Evolutionary conservation across 1,140 invertebrate species (phyloP).

Genomic region (Papilio dardanus): DNA sequence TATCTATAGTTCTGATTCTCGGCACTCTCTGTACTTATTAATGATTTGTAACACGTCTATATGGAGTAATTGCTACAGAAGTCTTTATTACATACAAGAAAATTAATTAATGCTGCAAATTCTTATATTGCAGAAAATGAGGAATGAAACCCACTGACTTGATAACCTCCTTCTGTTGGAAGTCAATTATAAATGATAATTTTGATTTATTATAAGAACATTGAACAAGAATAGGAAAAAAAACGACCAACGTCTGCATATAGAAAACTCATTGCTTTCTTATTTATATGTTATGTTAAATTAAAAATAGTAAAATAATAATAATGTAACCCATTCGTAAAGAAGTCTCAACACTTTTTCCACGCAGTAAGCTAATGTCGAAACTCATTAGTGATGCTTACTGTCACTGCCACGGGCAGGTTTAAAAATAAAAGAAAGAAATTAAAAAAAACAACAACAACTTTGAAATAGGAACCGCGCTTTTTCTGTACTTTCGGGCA

Average conservation of each 20-base stretch:
- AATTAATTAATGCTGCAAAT: too few relatives aligned
- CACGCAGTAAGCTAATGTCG: conserved; percentile 73
- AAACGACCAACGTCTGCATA: neutral
- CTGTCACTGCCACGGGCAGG: conserved; percentile 78
- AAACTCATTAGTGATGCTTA: conserved; percentile 78
- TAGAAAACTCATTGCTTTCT: conserved; percentile 11
- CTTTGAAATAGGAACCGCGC: conserved; percentile 70
- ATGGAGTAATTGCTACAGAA: too few relatives aligned
- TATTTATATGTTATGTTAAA: conserved; percentile 28
- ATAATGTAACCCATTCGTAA: conserved; percentile 66
- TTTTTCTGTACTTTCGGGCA: conserved; percentile 59
- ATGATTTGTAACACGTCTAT: too few relatives aligned
- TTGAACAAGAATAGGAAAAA: neutral
- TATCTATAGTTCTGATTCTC: too few relatives aligned
- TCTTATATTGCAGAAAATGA: too few relatives aligned
- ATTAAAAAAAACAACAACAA: conserved; percentile 42
- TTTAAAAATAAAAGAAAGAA: conserved; percentile 71
- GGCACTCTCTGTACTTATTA: too few relatives aligned
- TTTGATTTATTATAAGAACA: too few relatives aligned
- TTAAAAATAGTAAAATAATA: conserved; percentile 37
- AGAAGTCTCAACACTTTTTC: conserved; percentile 60
- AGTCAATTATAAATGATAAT: too few relatives aligned
- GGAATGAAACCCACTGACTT: too few relatives aligned
- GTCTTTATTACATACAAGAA: too few relatives aligned
- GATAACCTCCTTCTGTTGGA: too few relatives aligned